Base-by-base conservation (phyloP, 2,888 invertebrate species). In the Zootermopsis nevadensis region DNA sequence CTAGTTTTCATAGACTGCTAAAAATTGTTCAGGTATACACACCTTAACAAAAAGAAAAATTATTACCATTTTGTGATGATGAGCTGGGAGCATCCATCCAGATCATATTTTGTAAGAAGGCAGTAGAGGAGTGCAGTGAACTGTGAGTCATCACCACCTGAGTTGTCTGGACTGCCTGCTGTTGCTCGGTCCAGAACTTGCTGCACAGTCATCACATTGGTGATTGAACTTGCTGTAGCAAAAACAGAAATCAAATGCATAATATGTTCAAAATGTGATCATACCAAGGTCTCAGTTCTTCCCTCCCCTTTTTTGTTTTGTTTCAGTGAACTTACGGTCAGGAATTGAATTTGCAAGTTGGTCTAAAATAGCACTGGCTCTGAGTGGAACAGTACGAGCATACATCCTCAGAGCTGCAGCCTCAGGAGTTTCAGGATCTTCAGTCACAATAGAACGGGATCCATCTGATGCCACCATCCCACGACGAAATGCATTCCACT, bases 111-210 rank as follows among this genome's bases (percentile, higher is more conserved):
- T 2, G 94, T 93, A 19, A 96, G 90, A 80, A 93, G 88, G 0
- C 93, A 95, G 87, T 93, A 93, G 12, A 96, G 88, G 6, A 94
- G 90, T 2, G 93, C 94, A n/a, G 94, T 93, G 88, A 96, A 94
- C 55, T 94, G 93, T 6, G 67, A 48, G 19, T 83, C 82, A 81
- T 83, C 81, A 33, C 80, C 76, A 27, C 66, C 48, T 24, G 82
- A 82, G 7, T 42, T 60, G 24, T 82, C 84, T 33, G 55, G 38
- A 53, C 27, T 83, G 30, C 55, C 82, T 67, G 80, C 60, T 22
- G 31, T 42, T 24, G 84, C 83, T 66, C 89, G 89, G 72, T 91
- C 89, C 83, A 92, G 89, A 77, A 94, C 90, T 87, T 93, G 92
- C 77, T 90, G 89, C 2, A 93, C 90, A 1, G 91, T 92, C 93